Evolutionary conservation across 2,888 invertebrate species (phyloP).

Genomic region (Ormyrus nitidulus): DNA sequence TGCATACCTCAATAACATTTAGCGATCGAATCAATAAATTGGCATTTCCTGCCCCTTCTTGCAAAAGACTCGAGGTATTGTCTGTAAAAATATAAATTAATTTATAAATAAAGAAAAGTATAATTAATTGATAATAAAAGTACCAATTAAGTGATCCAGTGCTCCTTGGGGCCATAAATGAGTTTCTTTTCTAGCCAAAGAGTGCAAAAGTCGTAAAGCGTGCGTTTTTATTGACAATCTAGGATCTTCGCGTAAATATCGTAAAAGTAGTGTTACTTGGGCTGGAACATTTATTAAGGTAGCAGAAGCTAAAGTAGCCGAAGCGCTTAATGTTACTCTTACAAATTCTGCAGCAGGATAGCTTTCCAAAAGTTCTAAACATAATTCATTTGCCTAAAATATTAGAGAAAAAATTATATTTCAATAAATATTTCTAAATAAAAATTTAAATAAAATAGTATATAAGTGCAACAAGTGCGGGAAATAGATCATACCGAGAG

Average conservation of each 20-base stretch:
- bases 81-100: slow-evolving; percentile 1
- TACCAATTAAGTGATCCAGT: slow-evolving; percentile 75
- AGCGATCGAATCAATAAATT: slow-evolving; percentile 76
- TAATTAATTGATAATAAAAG: neutral
- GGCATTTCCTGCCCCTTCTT: slow-evolving; percentile 70
- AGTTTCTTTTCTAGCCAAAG: slow-evolving; percentile 84
- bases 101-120: neutral
- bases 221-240: slow-evolving; percentile 83
- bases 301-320: slow-evolving; percentile 91
- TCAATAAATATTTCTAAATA: neutral
- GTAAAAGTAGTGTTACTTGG: slow-evolving; percentile 85
- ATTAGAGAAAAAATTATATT: neutral
- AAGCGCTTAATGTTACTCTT: slow-evolving; percentile 87
- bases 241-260: slow-evolving; percentile 83
- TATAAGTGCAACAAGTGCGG: neutral
- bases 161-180: slow-evolving; percentile 86
- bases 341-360: slow-evolving; percentile 90
- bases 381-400: slow-evolving; percentile 83
- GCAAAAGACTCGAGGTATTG: slow-evolving; percentile 67
- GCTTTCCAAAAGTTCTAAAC: slow-evolving; percentile 84
- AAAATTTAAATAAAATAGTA: slow-evolving; percentile 30
- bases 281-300: slow-evolving; percentile 93
- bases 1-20: slow-evolving; percentile 75
- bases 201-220: slow-evolving; percentile 81
- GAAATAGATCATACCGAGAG: too few species aligned